Conservation (phyloP, 2,888 invertebrate species). For the Pogonocherus hispidulus region DNA sequence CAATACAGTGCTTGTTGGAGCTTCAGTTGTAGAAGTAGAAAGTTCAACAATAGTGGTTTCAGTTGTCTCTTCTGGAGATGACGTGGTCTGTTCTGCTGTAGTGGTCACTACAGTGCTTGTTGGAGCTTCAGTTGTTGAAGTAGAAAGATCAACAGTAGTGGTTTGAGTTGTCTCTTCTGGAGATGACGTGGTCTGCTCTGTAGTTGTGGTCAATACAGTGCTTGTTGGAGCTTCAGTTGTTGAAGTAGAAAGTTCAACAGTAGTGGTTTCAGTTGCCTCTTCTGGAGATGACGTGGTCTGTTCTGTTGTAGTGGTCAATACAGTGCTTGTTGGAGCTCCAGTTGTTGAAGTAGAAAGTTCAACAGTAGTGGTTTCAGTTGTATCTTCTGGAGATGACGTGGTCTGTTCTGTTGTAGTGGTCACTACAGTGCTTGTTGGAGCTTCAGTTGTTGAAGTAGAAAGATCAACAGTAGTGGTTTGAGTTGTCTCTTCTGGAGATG, state of each 20-base stretch:
- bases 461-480: too few relatives aligned
- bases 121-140: conserved; percentile 8
- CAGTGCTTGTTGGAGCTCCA: conserved; percentile 7
- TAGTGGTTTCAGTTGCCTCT: too few relatives aligned
- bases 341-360: too few relatives aligned
- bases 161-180: conserved; percentile 16
- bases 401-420: too few relatives aligned
- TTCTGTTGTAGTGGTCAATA: background rate
- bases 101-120: background rate
- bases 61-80: background rate
- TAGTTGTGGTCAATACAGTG: too few relatives aligned
- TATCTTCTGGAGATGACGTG: too few relatives aligned
- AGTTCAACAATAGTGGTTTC: conserved; percentile 35
- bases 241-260: too few relatives aligned
- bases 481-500: too few relatives aligned
- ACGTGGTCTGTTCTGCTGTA: background rate
- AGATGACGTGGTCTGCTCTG: background rate
- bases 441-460: too few relatives aligned
- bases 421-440: too few relatives aligned
- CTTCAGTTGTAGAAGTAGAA: conserved; percentile 12
- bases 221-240: too few relatives aligned
- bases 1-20: background rate
- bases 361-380: background rate
- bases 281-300: background rate
- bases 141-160: background rate